phyloP scores from a whole-genome alignment of 2,888 invertebrate species.

The Plagiodera versicolora region DNA sequence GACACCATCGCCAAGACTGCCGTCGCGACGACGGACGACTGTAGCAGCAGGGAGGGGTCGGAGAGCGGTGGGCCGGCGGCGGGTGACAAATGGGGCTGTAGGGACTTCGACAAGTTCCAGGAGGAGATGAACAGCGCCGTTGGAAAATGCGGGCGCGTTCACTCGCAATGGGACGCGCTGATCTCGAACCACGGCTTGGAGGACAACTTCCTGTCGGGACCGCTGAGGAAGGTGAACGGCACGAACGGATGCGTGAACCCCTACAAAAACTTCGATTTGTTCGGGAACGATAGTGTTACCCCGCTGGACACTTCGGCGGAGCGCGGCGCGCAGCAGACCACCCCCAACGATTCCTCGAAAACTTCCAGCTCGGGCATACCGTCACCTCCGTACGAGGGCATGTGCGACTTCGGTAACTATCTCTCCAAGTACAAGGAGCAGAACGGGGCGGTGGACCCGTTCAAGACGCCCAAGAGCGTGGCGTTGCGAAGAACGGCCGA shows the following conservation, averaged over 20 bases:
- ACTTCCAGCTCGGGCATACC: slow-evolving; percentile 13
- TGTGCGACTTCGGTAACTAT: slow-evolving; percentile 29
- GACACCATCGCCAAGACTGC: not conserved
- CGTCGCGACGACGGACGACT: not conserved
- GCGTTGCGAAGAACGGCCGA: not conserved
- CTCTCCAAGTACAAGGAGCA: slow-evolving; percentile 16
- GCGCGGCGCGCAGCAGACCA: not conserved
- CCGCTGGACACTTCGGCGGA: not conserved
- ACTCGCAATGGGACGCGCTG: slow-evolving; percentile 13
- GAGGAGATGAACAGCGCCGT: not conserved
- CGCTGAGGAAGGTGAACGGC: slow-evolving; percentile 24
- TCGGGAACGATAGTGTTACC: slow-evolving; percentile 16
- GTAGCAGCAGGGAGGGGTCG: no score
- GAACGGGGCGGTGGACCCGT: not conserved
- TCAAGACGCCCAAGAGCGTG: not conserved
- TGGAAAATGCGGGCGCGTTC: not conserved
- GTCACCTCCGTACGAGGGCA: slow-evolving; percentile 33
- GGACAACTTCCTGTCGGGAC: slow-evolving; percentile 26
- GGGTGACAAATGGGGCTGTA: not conserved
- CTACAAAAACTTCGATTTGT: slow-evolving; percentile 31
- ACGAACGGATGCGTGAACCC: slow-evolving; percentile 16
- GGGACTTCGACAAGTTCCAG: not conserved
- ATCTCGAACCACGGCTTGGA: slow-evolving; percentile 26
- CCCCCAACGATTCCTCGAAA: not conserved
- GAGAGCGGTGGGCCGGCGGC: not conserved